Evolutionary conservation across 2,113 vertebrate genomes (phyloP).

Genomic region (Capra hircus): DNA sequence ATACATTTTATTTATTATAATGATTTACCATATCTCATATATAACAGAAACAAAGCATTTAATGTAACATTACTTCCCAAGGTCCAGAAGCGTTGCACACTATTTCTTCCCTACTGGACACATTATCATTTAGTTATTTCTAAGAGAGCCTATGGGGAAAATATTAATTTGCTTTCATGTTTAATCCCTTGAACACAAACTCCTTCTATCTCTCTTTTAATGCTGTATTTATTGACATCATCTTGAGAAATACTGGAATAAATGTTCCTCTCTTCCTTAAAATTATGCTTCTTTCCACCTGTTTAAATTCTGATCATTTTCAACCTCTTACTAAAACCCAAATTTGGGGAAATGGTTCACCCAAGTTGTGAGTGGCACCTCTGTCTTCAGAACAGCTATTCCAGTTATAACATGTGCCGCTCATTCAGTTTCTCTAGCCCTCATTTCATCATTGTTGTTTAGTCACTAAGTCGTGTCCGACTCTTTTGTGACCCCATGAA

Average conservation of each 20-base stretch:
- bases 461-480: fast-evolving
- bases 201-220: background rate
- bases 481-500: background rate
- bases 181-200: background rate
- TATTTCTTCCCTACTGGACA: background rate
- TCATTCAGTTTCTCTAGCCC: background rate
- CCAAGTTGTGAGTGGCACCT: background rate
- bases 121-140: background rate
- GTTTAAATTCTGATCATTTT: background rate
- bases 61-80: background rate
- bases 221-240: background rate
- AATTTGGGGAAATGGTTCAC: background rate
- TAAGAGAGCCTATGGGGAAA: background rate
- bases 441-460: background rate
- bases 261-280: background rate
- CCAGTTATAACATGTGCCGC: too few relatives aligned
- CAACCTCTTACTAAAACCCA: background rate
- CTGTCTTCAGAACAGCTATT: background rate
- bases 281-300: background rate
- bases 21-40: background rate
- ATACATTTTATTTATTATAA: background rate
- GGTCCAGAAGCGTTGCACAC: background rate
- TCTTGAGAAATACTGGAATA: background rate
- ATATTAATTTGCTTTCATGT: background rate
- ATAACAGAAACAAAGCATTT: background rate